Base-by-base conservation (phyloP, 2,888 invertebrate genomes). In the Phytoseiulus persimilis region DNA sequence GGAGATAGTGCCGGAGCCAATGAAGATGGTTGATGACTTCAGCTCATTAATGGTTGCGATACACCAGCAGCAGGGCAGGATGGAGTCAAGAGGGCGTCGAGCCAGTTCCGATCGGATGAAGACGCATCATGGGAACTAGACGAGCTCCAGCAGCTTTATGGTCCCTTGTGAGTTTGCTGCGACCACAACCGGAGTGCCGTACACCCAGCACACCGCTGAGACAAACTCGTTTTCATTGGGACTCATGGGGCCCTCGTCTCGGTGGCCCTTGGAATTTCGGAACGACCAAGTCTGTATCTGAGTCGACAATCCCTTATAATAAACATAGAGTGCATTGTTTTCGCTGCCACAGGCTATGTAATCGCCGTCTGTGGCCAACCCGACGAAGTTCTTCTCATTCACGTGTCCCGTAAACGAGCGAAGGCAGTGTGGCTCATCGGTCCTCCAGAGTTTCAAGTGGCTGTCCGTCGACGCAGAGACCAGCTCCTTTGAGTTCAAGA, bases 381-480 rank as follows among this genome's bases (percentile, higher is more conserved):
- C 98, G 1, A 98, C 97, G 93, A 98, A 98, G 93, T 98, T 98
- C 93, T 98, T 98, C 93, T 98, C 98, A 93, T 98, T 98, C 9
- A 95, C 95, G 93, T 98, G 98, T 0, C 98, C 98, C 31, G 95
- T 95, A 93, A 97, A 97, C 0, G 97, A 96, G 33, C 96, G 94
- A 90, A 96, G 93, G 93, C 96, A 96, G 91, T 95, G 94, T 31
- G 95, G 95, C 90, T 93, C 93, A 91, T 95, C 95, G 31, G 97
- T 95, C 92, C 95, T 95, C 98, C 98, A 98, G 93, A 98, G 94
- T 93, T 97, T 97, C 90, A 97, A 93, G 92, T 96, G 96, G 87
- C 96, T 96, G 93, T 96, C 97, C 0, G 97, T 98, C 0, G 97
- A 97, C n/a, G 97, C 97, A 0, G 97, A 97, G 0, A 98, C 96